phyloP scores from a whole-genome alignment of 2,113 vertebrate species.

The Xiphophorus hellerii region DNA sequence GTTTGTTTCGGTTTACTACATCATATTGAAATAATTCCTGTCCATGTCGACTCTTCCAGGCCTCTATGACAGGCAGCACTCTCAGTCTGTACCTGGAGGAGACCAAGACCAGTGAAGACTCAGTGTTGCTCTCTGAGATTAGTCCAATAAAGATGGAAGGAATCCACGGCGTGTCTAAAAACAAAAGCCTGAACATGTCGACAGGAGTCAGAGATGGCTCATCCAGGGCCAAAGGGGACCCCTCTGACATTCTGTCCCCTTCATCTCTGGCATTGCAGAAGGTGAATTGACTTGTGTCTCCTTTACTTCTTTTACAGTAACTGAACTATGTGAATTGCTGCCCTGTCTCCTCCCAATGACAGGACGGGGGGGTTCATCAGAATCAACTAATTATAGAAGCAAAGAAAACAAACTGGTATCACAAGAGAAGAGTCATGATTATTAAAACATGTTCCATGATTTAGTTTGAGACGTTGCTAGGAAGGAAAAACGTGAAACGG shows the following conservation, averaged over 20 bases:
- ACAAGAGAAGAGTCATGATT: no score
- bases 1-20: background rate
- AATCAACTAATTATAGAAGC: no score
- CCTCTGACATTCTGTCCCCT: constrained; percentile 79
- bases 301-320: background rate
- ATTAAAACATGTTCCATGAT: background rate
- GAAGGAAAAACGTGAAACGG: no score
- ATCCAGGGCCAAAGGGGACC: constrained; percentile 72
- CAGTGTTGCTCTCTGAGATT: constrained; percentile 72
- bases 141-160: constrained; percentile 76
- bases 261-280: constrained; percentile 88
- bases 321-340: background rate
- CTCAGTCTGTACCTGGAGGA: constrained; percentile 87
- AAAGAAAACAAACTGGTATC: no score
- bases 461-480: no score
- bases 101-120: constrained; percentile 81
- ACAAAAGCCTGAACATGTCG: constrained; percentile 62
- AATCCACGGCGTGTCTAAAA: constrained; percentile 60
- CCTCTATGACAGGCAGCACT: constrained; percentile 90
- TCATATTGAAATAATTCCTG: background rate
- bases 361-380: no score
- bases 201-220: constrained; percentile 73
- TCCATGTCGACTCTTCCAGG: constrained; percentile 74
- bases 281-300: constrained; percentile 34
- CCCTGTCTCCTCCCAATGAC: background rate